Evolutionary conservation across 2,797 vertebrate genomes (phyloP).

Genomic region (Darevskia mixta): DNA sequence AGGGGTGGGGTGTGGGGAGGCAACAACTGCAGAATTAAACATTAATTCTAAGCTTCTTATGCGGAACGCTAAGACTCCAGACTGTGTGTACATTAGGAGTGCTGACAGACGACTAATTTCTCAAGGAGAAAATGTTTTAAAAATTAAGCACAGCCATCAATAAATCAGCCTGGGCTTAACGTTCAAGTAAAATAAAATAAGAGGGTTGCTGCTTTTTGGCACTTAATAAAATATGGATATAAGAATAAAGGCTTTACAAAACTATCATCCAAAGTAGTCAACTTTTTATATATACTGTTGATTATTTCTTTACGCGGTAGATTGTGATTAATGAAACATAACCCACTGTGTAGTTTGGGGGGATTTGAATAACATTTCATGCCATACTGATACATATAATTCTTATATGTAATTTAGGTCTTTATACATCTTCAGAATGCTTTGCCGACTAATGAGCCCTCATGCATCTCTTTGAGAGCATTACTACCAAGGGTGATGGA

Average conservation of each 20-base stretch:
- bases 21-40: slow-evolving; percentile 62
- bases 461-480: slow-evolving; percentile 59
- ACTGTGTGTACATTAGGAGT: slow-evolving; percentile 65
- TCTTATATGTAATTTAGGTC: slow-evolving; percentile 43
- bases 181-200: slow-evolving; percentile 63
- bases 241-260: slow-evolving; percentile 67
- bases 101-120: slow-evolving; percentile 75
- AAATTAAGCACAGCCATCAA: slow-evolving; percentile 76
- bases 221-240: slow-evolving; percentile 71
- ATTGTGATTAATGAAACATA: slow-evolving; percentile 66
- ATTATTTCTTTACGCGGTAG: slow-evolving; percentile 62
- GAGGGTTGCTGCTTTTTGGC: slow-evolving; percentile 63
- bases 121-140: slow-evolving; percentile 75
- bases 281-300: slow-evolving; percentile 44
- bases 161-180: slow-evolving; percentile 70
- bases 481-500: slow-evolving; percentile 52
- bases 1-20: not conserved
- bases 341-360: slow-evolving; percentile 46
- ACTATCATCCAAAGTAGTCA: slow-evolving; percentile 59
- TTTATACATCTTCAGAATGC: slow-evolving; percentile 61
- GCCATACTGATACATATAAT: slow-evolving; percentile 41
- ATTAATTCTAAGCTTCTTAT: slow-evolving; percentile 71
- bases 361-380: slow-evolving; percentile 66
- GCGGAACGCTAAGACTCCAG: slow-evolving; percentile 59
- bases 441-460: slow-evolving; percentile 65